Conservation (phyloP, 2,113 vertebrate genomes). For the Sturnus vulgaris region DNA sequence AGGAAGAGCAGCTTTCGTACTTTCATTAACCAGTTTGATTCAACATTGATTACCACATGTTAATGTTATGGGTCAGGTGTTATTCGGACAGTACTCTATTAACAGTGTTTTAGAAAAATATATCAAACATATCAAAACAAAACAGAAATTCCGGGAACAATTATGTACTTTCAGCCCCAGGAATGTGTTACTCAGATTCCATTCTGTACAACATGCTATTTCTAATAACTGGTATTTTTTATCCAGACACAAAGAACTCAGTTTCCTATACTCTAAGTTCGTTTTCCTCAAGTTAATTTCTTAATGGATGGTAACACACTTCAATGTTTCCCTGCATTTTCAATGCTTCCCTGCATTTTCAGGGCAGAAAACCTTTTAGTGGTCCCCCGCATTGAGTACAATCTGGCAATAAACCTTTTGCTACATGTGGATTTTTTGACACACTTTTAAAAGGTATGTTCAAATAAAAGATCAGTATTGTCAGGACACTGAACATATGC, state of each 20-base stretch:
- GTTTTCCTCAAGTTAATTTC: not conserved
- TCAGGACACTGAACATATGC: not conserved
- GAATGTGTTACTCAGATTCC: not conserved
- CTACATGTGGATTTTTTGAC: not conserved
- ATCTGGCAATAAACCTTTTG: not conserved
- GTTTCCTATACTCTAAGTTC: not conserved
- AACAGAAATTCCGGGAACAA: not conserved
- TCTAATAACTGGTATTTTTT: not conserved
- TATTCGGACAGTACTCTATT: not conserved
- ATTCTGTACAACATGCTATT: not conserved
- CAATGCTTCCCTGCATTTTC: not conserved
- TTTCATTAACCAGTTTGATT: constrained; percentile 73
- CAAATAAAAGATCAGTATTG: not conserved
- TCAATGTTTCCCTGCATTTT: not conserved
- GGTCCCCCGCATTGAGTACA: not conserved
- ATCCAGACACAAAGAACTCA: not conserved
- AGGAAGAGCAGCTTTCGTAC: not conserved
- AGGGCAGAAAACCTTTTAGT: not conserved
- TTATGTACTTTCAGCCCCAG: not conserved
- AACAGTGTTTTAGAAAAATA: not conserved
- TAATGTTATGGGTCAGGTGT: not conserved
- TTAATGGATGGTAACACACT: not conserved
- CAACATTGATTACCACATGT: constrained; percentile 58
- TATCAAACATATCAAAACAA: not conserved
- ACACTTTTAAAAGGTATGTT: not conserved